These are phyloP conservation scores for Zosterops pallidus DNA, from an alignment of 2,113 vertebrate genomes.

Conservation along the genomic window DNA sequence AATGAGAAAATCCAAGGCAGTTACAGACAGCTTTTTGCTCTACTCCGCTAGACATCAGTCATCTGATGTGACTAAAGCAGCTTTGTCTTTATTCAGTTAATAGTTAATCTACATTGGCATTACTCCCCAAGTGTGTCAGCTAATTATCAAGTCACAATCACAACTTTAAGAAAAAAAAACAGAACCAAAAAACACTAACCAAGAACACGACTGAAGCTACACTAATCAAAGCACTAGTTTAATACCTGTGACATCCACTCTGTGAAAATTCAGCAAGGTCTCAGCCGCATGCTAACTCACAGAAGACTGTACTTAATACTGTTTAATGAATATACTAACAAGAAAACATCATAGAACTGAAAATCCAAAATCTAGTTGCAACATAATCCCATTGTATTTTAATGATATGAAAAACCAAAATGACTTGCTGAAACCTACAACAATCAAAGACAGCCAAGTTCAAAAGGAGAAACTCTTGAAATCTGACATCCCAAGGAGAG, in stretches of 20 bases:
- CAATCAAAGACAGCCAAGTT: background rate
- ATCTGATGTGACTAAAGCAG: background rate
- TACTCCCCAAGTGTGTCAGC: background rate
- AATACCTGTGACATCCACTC: background rate
- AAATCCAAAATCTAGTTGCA: background rate
- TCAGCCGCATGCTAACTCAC: background rate
- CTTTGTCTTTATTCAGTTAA: background rate
- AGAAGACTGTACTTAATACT: background rate
- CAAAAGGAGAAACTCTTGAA: background rate
- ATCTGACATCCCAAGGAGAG: background rate
- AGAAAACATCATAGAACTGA: background rate
- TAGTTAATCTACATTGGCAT: background rate
- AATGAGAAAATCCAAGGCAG: background rate
- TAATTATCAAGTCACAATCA: background rate
- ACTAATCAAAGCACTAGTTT: background rate
- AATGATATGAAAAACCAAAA: background rate
- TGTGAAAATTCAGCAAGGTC: background rate
- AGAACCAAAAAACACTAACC: background rate
- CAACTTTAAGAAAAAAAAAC: background rate
- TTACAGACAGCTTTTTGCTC: background rate
- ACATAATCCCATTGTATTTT: background rate
- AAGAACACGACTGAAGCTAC: background rate
- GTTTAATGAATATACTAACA: background rate
- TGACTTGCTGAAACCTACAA: background rate
- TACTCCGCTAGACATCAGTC: background rate